phyloP scores from a whole-genome alignment of 2,888 invertebrate species.

The Glaucopsyche alexis region DNA sequence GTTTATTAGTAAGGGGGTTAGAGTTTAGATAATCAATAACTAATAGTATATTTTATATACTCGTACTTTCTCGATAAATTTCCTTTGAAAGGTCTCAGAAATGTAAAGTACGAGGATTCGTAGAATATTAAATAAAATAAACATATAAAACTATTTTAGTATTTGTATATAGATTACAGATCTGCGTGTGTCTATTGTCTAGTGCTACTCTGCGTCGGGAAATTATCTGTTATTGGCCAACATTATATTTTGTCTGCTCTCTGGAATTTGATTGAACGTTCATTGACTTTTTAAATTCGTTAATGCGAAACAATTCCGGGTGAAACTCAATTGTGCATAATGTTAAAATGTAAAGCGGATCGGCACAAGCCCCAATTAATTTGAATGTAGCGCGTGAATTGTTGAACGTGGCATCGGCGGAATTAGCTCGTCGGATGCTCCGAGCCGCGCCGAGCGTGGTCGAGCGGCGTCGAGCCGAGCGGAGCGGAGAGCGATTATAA shows the following conservation, averaged over 20 bases:
- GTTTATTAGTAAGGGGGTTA: too few species aligned
- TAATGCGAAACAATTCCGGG: slow-evolving; percentile 7
- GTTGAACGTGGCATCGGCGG: not conserved
- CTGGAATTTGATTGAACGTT: slow-evolving; percentile 4
- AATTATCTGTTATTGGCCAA: not conserved
- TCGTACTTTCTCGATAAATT: not conserved
- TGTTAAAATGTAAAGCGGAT: slow-evolving; percentile 17
- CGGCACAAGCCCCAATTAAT: not conserved
- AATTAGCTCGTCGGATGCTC: not conserved
- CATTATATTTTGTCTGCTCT: not conserved
- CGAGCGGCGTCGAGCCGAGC: not conserved
- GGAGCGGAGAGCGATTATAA: not conserved
- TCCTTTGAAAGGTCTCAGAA: not conserved
- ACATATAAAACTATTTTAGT: too few species aligned
- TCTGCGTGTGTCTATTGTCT: not conserved
- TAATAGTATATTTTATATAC: not conserved
- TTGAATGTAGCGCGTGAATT: slow-evolving; percentile 10
- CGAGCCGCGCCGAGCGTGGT: not conserved
- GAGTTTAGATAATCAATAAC: not conserved
- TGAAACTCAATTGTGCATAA: slow-evolving; percentile 17
- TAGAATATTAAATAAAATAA: not conserved
- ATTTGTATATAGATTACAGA: too few species aligned
- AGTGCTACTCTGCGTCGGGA: too few species aligned
- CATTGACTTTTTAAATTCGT: slow-evolving; percentile 16
- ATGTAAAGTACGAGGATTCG: not conserved